Evolutionary conservation across 2,797 vertebrate genomes (phyloP).

Genomic region (Coregonus suidteri): DNA sequence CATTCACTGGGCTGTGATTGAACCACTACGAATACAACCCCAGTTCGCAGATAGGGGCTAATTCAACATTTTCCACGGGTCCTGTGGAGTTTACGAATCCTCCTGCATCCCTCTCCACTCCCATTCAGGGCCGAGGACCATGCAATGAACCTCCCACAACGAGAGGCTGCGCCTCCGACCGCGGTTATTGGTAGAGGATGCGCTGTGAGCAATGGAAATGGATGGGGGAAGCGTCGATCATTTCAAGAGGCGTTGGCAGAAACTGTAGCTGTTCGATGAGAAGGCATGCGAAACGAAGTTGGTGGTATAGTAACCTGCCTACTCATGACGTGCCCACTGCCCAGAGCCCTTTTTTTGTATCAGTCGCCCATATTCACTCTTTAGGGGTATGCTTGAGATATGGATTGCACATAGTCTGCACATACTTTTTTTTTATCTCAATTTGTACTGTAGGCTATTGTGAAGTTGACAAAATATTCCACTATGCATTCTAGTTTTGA

Average conservation of each 20-base stretch:
- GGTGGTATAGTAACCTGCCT: neutral
- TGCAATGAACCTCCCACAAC: conserved; percentile 35
- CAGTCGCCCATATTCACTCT: neutral
- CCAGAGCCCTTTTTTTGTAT: neutral
- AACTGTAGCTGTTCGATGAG: conserved; percentile 15
- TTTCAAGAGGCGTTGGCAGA: conserved; percentile 26
- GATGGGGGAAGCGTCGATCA: conserved; percentile 23
- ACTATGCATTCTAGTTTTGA: too few species aligned
- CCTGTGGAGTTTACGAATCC: conserved; percentile 31
- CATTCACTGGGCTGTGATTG: neutral
- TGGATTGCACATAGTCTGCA: neutral
- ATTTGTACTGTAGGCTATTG: too few species aligned
- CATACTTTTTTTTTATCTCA: neutral
- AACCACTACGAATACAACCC: neutral
- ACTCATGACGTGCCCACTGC: neutral
- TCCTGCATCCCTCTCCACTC: conserved; percentile 35
- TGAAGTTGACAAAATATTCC: too few species aligned
- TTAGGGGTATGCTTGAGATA: neutral
- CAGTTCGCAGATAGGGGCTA: neutral
- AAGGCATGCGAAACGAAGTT: conserved; percentile 23
- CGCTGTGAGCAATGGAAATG: conserved; percentile 20
- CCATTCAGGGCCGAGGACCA: conserved; percentile 28
- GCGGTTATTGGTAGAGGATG: conserved; percentile 35
- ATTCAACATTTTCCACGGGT: neutral
- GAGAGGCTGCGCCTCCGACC: conserved; percentile 18